Percentiles rank a stretch among this genome's conserved stretches.
Conservation (phyloP, 2,113 vertebrate species). For the Cepphus grylle region DNA sequence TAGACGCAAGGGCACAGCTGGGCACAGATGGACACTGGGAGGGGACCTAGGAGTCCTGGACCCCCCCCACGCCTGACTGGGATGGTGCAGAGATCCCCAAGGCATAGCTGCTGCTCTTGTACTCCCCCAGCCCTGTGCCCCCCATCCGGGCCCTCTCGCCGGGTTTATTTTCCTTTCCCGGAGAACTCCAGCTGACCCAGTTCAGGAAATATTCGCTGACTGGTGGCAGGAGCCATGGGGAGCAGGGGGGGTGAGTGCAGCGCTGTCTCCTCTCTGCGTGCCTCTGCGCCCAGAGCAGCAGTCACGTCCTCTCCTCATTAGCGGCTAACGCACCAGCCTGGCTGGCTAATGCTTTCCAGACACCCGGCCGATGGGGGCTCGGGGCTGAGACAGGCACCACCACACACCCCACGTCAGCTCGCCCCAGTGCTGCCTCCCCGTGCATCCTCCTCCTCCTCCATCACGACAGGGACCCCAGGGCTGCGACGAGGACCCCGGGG, state of each 20-base stretch:
- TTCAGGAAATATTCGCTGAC: background rate
- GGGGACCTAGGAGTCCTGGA: background rate
- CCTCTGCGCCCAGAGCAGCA: background rate
- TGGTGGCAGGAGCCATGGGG: background rate
- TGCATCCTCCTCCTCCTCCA: background rate
- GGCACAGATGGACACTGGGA: background rate
- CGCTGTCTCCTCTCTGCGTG: background rate
- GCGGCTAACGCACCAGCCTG: background rate
- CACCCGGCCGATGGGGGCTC: accelerated
- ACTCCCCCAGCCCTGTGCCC: background rate
- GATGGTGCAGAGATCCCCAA: background rate
- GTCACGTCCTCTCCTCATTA: background rate
- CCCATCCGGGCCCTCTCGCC: background rate
- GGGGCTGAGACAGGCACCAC: background rate
- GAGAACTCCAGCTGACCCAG: background rate
- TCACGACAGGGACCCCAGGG: background rate
- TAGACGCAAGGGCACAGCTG: background rate
- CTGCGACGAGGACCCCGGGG: background rate
- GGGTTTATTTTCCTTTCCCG: background rate
- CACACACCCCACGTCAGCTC: background rate
- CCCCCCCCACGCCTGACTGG: no score
- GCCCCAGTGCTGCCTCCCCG: background rate
- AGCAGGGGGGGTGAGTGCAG: background rate
- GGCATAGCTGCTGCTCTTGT: background rate
- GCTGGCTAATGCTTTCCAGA: background rate